Base-by-base conservation (phyloP, 2,888 invertebrate species). In the Diabrotica balteata region DNA sequence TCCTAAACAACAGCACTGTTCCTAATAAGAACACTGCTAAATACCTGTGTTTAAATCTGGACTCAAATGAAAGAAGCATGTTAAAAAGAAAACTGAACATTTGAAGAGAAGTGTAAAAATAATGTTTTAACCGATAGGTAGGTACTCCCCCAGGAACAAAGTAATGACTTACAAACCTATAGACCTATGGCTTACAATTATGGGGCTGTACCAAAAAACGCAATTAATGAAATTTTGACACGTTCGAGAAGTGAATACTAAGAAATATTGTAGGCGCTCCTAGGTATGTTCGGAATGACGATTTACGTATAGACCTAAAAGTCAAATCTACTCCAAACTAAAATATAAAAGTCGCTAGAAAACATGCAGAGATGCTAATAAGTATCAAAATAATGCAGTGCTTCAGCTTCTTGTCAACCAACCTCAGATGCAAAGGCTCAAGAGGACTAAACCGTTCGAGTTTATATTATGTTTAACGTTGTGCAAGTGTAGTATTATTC, bases 191-290 rank as follows among this genome's bases (percentile, higher is more conserved):
- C 46, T 17, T 57, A n/a, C n/a, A 45, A 45, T 10, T 10, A 55
- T 57, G 10, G 57, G 57, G 46, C 11, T 57, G 57, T 57, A 57
- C 46, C 57, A 57, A 57, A 46, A 57, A 55, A 55, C 7, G 1
- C 17, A 17, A 17, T 17, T 17, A 17, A 1, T 1, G 17, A 17
- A 17, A 17, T 17, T 17, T 17, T 17, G 17, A 42, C 43, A 55
- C 53, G 53, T 1, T 61, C 51, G 52, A 51, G 22, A 52, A 44
- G 8, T 4, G 42, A 61, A 54, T 53, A 17, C 8, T 63, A 22
- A 54, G 54, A 11, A 17, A 46, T 6, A 63, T 63, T 32, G 45
- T 9, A 42, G 63, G 63, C 43, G 55, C 63, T 47, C 55, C 63
- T 49, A 55, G 63, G 57, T 63, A n/a, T n/a, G n/a, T n/a, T n/a